Base-by-base conservation (phyloP, 2,113 vertebrate species). In the Perca schrenkii region DNA sequence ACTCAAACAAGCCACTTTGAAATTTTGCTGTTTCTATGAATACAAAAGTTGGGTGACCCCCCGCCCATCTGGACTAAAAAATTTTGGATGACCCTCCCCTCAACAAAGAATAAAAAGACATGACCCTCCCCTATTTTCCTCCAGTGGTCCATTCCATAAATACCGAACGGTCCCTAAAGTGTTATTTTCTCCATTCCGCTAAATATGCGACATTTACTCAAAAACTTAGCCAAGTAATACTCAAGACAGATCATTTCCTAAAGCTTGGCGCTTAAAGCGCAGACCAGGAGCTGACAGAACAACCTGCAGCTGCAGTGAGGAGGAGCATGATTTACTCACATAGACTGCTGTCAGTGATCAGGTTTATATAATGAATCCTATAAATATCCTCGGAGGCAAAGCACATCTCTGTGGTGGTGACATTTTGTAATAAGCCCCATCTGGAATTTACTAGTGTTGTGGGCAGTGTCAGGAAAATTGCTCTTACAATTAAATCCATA, bases 361-460 rank as follows among this genome's bases (percentile, higher is more conserved):
- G 86, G 66, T 89, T 91, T 87, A 85, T 88, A 71, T 89, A 87
- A 93, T 89, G 72, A 86, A 87, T 86, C 82, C 85, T 86, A 92
- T 87, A 90, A 89, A 88, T 89, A 86, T 82, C 80, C 70, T 77
- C n/a, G 1, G 63, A 89, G 22, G 80, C 74, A 85, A 22, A 78
- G 82, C 68, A 21, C 67, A 79, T 88, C 71, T 80, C 76, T 70
- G 62, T n/a, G 53, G 71, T 84, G 89, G 71, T 84, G 89, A 85
- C 84, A 85, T 90, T 88, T 84, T 87, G 74, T 83, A 79, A 86
- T 75, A 77, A 80, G 77, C 64, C 28, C 65, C 62, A 71, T 89
- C 53, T 77, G 66, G 13, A 84, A 73, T 74, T 80, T 79, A 74
- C 63, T 47, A 47, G 40, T 50, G 63, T 69, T 77, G 13, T 43